Evolutionary conservation across 2,797 vertebrate genomes (phyloP).

Genomic region (Labroides dimidiatus): DNA sequence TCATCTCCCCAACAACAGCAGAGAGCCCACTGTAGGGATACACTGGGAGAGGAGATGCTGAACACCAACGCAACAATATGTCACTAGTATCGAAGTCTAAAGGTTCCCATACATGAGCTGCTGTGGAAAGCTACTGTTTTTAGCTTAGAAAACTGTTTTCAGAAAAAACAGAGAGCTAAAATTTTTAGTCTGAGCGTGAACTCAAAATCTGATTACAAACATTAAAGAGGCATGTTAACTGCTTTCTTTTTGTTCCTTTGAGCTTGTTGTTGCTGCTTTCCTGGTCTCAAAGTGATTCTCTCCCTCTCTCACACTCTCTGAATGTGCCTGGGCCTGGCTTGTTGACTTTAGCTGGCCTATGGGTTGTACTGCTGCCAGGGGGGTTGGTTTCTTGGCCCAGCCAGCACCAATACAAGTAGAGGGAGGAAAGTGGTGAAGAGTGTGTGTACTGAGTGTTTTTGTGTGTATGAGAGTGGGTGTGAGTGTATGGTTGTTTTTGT

Average conservation of each 20-base stretch:
- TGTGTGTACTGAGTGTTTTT: too few relatives aligned
- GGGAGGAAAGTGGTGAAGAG: conserved; percentile 59
- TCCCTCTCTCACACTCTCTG: conserved; percentile 14
- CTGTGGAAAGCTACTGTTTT: conserved; percentile 22
- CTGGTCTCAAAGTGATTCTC: conserved; percentile 43
- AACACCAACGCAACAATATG: conserved; percentile 30
- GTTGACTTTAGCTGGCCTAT: conserved; percentile 80
- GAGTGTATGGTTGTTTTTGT: conserved; percentile 55
- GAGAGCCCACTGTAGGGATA: conserved; percentile 17
- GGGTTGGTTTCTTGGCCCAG: conserved; percentile 62
- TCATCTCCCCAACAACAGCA: conserved; percentile 73
- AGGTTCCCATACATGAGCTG: conserved; percentile 9
- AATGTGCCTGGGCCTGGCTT: conserved; percentile 75
- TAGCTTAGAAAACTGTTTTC: not conserved
- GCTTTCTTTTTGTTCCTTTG: conserved; percentile 5
- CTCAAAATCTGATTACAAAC: conserved; percentile 4
- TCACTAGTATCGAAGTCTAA: conserved; percentile 45
- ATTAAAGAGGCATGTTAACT: not conserved
- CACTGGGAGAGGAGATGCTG: conserved; percentile 8
- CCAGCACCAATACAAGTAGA: conserved; percentile 61
- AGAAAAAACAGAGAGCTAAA: not conserved
- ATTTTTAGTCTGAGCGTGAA: not conserved
- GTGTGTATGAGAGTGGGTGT: conserved; percentile 23
- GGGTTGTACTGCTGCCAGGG: conserved; percentile 72
- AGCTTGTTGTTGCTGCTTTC: conserved; percentile 62